Base-by-base conservation (phyloP, 30 jellyfish, hydroid and myxozoan species). In the Aurelia coerulea region DNA sequence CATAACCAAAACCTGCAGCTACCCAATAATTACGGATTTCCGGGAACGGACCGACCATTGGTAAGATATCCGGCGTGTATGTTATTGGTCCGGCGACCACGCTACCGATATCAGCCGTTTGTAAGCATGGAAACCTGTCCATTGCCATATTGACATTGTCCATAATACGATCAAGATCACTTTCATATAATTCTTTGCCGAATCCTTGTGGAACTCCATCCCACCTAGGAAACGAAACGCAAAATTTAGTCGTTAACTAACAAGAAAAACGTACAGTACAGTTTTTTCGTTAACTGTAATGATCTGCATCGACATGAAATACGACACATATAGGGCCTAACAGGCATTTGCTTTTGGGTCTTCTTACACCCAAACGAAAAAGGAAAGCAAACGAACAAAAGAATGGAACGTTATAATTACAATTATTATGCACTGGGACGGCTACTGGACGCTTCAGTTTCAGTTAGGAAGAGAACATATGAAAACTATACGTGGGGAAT, bases 31-130 rank as follows among this genome's bases (percentile, higher is more conserved):
- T 95, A 13, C 80, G 96, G 11, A 82, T 68, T 62, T 79, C 99
- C 17, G 97, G 97, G 54, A 83, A 76, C 58, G 99, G 99, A n/a
- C 99, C 99, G 64, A 90, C 94, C 99, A 95, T 95, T 9, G 99
- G 99, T 23, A 95, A 89, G 51, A 86, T 87, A 83, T 95, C 99
- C 5, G 99, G 99, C 15, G 99, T 90, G 96, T 95, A 95, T n/a
- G 93, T 75, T n/a, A 95, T 95, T 15, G 99, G 99, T 15, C 99
- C 99, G 75, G 99, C 88, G 12, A 95, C 91, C n/a, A 87, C 96
- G 77, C 99, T 95, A 17, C 96, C 93, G 77, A 95, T 95, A 60
- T 95, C 97, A 0, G 99, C 99, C 10, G 84, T 54, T 83, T 87
- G 80, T 79, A 95, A 50, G 53, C 93, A 77, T 0, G 99, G 99